Evolutionary conservation across 2,113 vertebrate genomes (phyloP), one percentile per base, ranked within the genome.

Genomic region (Delphinapterus leucas): DNA sequence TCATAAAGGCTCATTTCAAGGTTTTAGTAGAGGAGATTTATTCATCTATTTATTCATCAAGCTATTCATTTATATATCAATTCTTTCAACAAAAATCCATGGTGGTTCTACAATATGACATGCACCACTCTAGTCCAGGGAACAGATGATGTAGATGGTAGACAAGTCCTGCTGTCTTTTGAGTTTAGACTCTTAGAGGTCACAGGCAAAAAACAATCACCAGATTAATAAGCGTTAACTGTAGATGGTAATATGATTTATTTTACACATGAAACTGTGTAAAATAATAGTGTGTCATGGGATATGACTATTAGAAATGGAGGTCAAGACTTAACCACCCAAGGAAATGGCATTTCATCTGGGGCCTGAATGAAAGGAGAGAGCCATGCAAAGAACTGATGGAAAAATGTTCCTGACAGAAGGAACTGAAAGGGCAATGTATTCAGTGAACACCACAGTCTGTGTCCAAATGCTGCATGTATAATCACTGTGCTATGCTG

Each of bases 401-500:
- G 4, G 2, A 76, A 90, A 47, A 86, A 55, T 5, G 11, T 3
- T 6, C 4, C 17, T 49, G 55, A 23, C 6, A 82, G 26, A 85
- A 13, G 4, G 10, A 65, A 80, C 2, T 41, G 6, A 8, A 85
- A 38, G 44, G 8, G 0, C 1, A 89, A 17, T 49, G 41, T 53
- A 86, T 7, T 70, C 20, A 47, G 55, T 33, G 33, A 63, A 49
- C 2, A 6, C 7, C 13, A 88, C 1, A 63, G 11, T 83, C n/a
- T 55, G 3, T 70, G 53, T 65, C 0, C 23, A 83, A 83, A 65
- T 15, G 5, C 2, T 73, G 8, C 17, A 79, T 6, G 0, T 25
- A 5, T 21, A 10, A n/a, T 36, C 60, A 53, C 2, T 17, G 11
- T 26, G 12, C 4, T 55, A 1, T 38, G 25, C 6, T 41, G 1